Evolutionary conservation across 2,113 vertebrate genomes (phyloP), one percentile per base, ranked within the genome.

Genomic region (human): DNA sequence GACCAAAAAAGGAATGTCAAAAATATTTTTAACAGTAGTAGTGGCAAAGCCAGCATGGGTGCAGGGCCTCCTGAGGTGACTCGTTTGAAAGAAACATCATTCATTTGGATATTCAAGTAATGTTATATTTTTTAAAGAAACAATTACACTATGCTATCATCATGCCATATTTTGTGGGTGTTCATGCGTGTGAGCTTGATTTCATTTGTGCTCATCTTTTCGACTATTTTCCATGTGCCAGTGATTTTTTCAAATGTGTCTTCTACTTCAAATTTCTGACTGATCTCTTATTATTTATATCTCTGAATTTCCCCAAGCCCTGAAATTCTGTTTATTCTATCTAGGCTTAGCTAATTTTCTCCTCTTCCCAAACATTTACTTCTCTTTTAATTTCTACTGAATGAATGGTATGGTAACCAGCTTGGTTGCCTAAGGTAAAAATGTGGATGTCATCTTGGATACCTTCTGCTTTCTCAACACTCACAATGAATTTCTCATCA

Each of bases 1-100:
- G 25, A 76, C 35, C 85, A n/a, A 35, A 79, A 89, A 92, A 81
- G 14, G 70, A 79, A 40, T 66, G 4, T 68, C 68, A 90, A 87
- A 94, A 94, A 43, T 93, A 73, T 95, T 95, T 96, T 96, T 92
- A 95, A 59, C 20, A 40, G 7, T 64, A 87, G 48, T 50, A 79
- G 52, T 59, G 57, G 73, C 73, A 89, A 27, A 76, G 75, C 61
- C 70, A 87, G 89, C 80, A 45, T n/a, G 50, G 68, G 68, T 59
- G 32, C 45, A 88, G n/a, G 75, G 38, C 35, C 59, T 96, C 72
- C 55, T 1, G 14, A 38, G 6, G 86, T 55, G 25, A 96, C 61
- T 93, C 25, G 43, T 91, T 87, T 79, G 59, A 90, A 91, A 55
- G 86, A 91, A 85, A 16, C 38, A 81, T 90, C 72, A 64, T 93